These are phyloP conservation scores for Geotrypetes seraphini DNA, from an alignment of 2,797 vertebrate genomes.

Conservation along the genomic window DNA sequence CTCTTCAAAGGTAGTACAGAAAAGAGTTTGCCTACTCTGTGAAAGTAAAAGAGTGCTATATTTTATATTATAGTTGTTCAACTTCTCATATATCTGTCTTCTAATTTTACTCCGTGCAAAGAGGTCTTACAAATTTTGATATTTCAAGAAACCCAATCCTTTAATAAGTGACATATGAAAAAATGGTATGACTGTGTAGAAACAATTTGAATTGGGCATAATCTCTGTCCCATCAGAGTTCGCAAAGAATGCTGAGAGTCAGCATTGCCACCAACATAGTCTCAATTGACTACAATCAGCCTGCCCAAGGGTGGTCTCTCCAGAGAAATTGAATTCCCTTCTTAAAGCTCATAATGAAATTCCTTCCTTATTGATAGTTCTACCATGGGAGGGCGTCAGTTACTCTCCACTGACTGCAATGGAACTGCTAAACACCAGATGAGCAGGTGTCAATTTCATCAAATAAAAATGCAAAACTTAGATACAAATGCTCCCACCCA, in stretches of 20 bases:
- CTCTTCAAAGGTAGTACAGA: no score
- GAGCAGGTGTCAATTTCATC: background rate
- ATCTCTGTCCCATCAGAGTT: slow-evolving; percentile 26
- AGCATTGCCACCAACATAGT: no score
- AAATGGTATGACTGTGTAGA: slow-evolving; percentile 27
- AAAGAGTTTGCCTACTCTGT: no score
- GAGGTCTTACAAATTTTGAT: slow-evolving; percentile 48
- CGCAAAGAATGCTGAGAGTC: slow-evolving; percentile 7
- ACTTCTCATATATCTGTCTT: no score
- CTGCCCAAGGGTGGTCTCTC: slow-evolving; percentile 19
- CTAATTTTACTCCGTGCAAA: no score
- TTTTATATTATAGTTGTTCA: no score
- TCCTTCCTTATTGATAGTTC: slow-evolving; percentile 40
- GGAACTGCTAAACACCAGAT: background rate
- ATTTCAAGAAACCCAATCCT: slow-evolving; percentile 71
- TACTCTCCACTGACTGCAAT: slow-evolving; percentile 11
- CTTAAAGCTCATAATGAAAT: slow-evolving; percentile 12
- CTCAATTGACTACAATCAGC: slow-evolving; percentile 11
- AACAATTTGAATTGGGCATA: slow-evolving; percentile 44
- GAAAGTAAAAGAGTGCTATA: no score
- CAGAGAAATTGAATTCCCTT: slow-evolving; percentile 23
- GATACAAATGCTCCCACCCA: background rate
- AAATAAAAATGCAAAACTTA: background rate
- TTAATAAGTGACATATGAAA: slow-evolving; percentile 53
- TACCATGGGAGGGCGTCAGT: slow-evolving; percentile 40